A percentile compares a stretch with the other conserved stretches of the same genome.
phyloP scores from a whole-genome alignment of 35 echinoderm and acorn worm genomes.

The Ptychodera flava region DNA sequence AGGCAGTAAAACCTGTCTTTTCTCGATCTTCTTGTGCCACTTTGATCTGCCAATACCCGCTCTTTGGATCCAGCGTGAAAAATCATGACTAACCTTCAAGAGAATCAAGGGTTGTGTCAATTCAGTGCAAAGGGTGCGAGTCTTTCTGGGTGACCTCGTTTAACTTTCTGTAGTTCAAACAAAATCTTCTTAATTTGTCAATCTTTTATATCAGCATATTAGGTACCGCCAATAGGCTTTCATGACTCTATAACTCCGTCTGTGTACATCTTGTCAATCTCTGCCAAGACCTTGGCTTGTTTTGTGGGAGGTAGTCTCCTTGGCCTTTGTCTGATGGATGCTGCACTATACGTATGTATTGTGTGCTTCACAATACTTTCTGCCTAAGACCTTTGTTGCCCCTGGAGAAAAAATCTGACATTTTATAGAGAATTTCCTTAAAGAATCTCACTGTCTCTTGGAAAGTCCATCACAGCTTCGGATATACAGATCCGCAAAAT shows the following conservation, averaged over 20 bases:
- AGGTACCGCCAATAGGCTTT: conserved; percentile 51
- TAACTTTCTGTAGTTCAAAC: conserved; percentile 43
- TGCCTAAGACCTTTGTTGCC: conserved; percentile 16
- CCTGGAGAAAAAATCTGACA: conserved; percentile 25
- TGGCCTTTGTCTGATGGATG: conserved; percentile 9
- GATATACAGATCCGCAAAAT: conserved; percentile 7
- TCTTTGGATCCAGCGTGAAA: conserved; percentile 22
- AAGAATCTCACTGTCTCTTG: background rate
- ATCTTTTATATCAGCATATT: conserved; percentile 48
- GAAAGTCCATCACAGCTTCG: background rate
- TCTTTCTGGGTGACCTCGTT: conserved; percentile 33
- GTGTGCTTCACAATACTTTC: conserved; percentile 13
- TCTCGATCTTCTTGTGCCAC: conserved; percentile 25
- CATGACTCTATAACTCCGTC: conserved; percentile 35
- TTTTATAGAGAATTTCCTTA: background rate
- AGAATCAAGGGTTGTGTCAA: conserved; percentile 23
- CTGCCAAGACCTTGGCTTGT: conserved; percentile 5
- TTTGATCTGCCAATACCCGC: conserved; percentile 23
- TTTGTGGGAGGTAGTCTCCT: conserved; percentile 2
- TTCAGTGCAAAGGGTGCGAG: conserved; percentile 25
- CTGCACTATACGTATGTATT: conserved; percentile 5
- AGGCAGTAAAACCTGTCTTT: conserved; percentile 63
- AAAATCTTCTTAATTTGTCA: conserved; percentile 28
- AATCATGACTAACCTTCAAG: conserved; percentile 36
- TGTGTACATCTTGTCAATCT: conserved; percentile 39